Base-by-base conservation (phyloP, 1,140 invertebrate species). In the Cyclina sinensis region DNA sequence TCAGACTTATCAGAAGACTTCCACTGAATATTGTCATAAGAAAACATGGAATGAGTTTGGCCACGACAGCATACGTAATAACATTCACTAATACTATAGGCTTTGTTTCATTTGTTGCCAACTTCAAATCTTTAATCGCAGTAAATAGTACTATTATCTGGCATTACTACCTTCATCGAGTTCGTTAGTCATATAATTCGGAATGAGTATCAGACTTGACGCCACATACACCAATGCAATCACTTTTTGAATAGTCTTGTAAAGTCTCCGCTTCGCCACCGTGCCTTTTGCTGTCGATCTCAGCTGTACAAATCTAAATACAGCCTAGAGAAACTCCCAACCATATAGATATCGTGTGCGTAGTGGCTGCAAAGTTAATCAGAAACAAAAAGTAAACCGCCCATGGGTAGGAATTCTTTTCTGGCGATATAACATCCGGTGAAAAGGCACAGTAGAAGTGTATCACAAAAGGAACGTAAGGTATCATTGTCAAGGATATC, bases 301-400 rank as follows among this genome's bases (percentile, higher is more conserved):
- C 97, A 94, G 97, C 93, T 92, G 97, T 95, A 5, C 98, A 97
- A 2, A 98, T 35, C 94, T 81, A 46, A 94, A 93, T 0, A 99
- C 97, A 0, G 98, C 98, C n/a, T 62, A 99, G 94, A 0, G 98
- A 98, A 0, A 99, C 97, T 0, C 98, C 99, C 86, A 99, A 94
- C 97, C 98, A 99, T 86, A 99, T 99, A 0, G 98, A 98, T 68
- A 99, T 98, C 0, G 98, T 99, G 95, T 99, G 99, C 93, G 98
- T 96, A 0, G 98, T 98, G 97, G 96, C 95, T 0, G 96, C 95
- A 93, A 98, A 98, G 89, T 98, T 94, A 51, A 94, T 92, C 54
- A 94, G 91, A 30, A 94, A 89, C 27, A 94, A 68, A 90, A 94
- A 92, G 73, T 93, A 95, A 14, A 91, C 30, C 24, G 92, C 92